A percentile compares a stretch with the other conserved stretches of the same genome.
Evolutionary conservation across 2,888 invertebrate genomes (phyloP).

Genomic region (Acleris laterana): DNA sequence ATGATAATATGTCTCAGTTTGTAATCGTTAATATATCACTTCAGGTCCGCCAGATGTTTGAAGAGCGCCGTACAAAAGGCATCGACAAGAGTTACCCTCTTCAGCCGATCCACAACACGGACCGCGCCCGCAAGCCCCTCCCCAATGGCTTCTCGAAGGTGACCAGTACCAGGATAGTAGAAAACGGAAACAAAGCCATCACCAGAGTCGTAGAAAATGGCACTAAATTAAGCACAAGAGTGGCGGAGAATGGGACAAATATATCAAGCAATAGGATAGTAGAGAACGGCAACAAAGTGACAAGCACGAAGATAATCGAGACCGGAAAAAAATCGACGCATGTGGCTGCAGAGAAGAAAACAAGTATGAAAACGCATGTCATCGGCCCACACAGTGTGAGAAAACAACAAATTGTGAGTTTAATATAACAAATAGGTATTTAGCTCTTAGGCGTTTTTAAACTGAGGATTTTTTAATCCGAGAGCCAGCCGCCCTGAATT

Average conservation of each 20-base stretch:
- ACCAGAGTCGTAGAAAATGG: conserved; percentile 51
- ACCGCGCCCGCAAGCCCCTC: conserved; percentile 60
- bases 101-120: conserved; percentile 87
- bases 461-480: too few species aligned
- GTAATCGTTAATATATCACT: not conserved
- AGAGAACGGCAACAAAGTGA: not conserved
- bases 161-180: conserved; percentile 44
- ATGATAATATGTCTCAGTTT: too few species aligned
- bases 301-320: not conserved
- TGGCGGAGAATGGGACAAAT: conserved; percentile 1
- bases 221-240: conserved; percentile 46
- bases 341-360: conserved; percentile 18
- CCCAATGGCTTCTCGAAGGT: conserved; percentile 72
- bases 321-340: conserved; percentile 1
- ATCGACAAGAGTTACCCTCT: conserved; percentile 93
- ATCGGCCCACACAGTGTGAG: conserved; percentile 59
- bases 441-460: too few species aligned
- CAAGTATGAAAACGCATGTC: conserved; percentile 50
- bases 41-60: conserved; percentile 93
- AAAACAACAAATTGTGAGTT: conserved; percentile 59
- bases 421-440: too few species aligned
- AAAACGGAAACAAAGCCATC: conserved; percentile 39
- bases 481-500: too few species aligned
- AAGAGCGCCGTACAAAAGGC: conserved; percentile 90
- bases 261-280: not conserved